Evolutionary conservation across 2,113 vertebrate species (phyloP).

Genomic region (Cathartes aura): DNA sequence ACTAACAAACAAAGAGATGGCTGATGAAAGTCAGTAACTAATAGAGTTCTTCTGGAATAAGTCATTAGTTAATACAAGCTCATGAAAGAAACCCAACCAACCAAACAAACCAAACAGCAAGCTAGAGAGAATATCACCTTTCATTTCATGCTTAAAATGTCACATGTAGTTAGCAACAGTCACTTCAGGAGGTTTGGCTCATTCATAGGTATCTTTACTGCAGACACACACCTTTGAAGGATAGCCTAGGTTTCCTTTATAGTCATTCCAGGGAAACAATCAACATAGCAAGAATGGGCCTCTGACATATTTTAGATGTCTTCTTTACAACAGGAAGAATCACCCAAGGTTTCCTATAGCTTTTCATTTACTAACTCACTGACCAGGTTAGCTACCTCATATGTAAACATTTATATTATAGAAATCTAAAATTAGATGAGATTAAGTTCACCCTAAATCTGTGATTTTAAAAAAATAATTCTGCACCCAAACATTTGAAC

Average conservation of each 20-base stretch:
- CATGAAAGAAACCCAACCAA: neutral
- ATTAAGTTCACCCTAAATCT: neutral
- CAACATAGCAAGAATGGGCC: fast-evolving
- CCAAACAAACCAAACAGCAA: neutral
- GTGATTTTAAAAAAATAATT: neutral
- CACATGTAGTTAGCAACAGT: fast-evolving
- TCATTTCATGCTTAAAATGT: neutral
- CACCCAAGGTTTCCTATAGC: neutral
- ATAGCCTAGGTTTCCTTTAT: neutral
- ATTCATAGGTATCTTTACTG: neutral
- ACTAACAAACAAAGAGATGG: neutral
- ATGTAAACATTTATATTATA: neutral
- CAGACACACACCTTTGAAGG: neutral
- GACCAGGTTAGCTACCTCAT: neutral
- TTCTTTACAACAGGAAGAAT: neutral
- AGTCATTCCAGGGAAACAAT: neutral
- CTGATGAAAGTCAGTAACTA: neutral
- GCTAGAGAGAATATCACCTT: neutral
- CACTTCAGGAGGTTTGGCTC: neutral
- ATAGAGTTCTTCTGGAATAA: neutral
- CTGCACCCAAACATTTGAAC: neutral
- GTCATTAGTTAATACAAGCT: neutral
- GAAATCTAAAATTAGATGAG: neutral
- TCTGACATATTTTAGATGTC: neutral
- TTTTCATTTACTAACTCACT: neutral